These are phyloP conservation scores for Steatornis caripensis DNA, from an alignment of 2,113 vertebrate species.

Conservation along the genomic window DNA sequence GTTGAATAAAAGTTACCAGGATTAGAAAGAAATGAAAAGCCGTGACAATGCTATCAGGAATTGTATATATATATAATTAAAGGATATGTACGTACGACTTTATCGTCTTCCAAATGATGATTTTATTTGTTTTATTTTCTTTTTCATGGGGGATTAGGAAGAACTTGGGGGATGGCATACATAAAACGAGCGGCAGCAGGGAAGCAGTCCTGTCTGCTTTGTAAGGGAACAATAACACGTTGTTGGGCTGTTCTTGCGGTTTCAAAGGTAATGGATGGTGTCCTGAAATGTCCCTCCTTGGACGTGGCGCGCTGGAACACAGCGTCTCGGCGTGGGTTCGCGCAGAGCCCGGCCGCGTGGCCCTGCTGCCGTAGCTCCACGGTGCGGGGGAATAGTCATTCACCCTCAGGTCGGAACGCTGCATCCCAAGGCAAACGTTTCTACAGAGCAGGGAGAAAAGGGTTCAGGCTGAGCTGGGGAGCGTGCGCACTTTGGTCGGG, in stretches of 20 bases:
- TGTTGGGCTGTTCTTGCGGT: background rate
- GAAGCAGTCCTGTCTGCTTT: background rate
- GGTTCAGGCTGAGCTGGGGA: background rate
- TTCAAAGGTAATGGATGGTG: background rate
- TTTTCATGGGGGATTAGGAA: background rate
- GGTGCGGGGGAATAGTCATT: accelerated
- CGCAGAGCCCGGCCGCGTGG: too few species aligned
- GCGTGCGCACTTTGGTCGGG: accelerated
- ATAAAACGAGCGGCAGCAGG: background rate
- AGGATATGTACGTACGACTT: accelerated
- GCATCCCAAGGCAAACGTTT: too few species aligned
- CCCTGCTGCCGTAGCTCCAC: background rate
- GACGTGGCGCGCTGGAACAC: accelerated
- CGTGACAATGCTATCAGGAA: accelerated
- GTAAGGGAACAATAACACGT: accelerated
- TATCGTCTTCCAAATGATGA: background rate
- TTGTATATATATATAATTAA: background rate
- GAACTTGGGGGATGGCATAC: background rate
- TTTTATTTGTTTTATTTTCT: background rate
- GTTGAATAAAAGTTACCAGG: background rate
- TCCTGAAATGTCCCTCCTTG: accelerated
- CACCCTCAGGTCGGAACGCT: too few species aligned
- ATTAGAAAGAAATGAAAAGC: background rate
- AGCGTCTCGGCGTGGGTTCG: accelerated
- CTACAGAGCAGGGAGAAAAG: too few species aligned